Evolutionary conservation across 37 sponge, comb jelly and placozoan genomes (phyloP), one percentile per base, ranked within the genome.

Genomic region (Tethya wilhelma): DNA sequence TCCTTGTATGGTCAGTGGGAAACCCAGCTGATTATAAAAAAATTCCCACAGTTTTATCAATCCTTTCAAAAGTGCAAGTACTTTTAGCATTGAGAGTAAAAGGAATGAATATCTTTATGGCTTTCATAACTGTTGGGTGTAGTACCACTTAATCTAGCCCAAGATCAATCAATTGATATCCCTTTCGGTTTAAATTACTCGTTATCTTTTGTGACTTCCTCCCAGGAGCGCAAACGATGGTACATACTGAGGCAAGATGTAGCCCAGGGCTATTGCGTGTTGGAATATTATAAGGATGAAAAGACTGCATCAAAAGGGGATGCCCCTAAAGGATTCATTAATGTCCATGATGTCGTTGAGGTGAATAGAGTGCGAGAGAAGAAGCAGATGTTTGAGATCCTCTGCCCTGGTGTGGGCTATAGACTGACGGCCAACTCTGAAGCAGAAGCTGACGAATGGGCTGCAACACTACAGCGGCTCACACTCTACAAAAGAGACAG

Each of bases 211-310:
- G 38, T 38, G 17, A 3, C 30, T 17, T 26, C 5, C 12, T 31
- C 42, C 7, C 73, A 94, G 95, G 92, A 91, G 17, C 73, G 85
- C 2, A 87, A 84, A 44, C 67, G 84, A 12, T 94, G 95, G 95
- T 90, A 72, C 78, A 71, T 94, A 1, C 59, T 94, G 64, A 38
- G 84, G 32, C 79, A 71, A 25, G 89, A 90, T 44, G 7, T 58
- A 0, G 31, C 82, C 8, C 69, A 69, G 22, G 69, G 69, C 6
- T 28, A 66, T 20, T 43, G n/a, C 25, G 42, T 69, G 26, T 76
- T 94, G 38, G 89, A 94, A 43, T 79, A 68, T n/a, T 94, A 74
- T 79, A 90, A 86, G 55, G 90, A 94, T 34, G 95, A 94, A 75
- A 84, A 84, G 77, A 36, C 92, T 29, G 91, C 91, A 30, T 31